Base-by-base conservation (phyloP, 2,888 invertebrate genomes). In the Pheosia tremula region DNA sequence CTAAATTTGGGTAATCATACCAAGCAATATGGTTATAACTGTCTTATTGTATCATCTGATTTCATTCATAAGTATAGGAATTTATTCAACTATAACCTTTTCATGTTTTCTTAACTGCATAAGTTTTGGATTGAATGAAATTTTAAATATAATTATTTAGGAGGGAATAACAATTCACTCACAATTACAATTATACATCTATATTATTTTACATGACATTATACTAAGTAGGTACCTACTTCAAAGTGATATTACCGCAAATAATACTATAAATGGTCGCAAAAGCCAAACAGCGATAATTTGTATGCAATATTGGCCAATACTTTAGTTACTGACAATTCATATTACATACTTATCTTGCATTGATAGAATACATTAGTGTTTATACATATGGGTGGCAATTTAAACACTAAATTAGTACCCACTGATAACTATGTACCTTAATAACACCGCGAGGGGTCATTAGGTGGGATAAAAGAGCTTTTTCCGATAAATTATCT, bases 401-500 rank as follows among this genome's bases (percentile, higher is more conserved):
- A 78, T 79, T 63, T 79, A 69, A 66, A 76, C 59, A 66, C 59
- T 74, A 76, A 71, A 72, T 62, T 69, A 64, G 63, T 79, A 79
- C 74, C 63, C 63, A 77, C 74, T 69, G 69, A 76, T 77, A 71
- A 80, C 69, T 78, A 77, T 83, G 71, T 92, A 92, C 92, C 92
- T 93, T 86, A 74, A 72, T 77, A 85, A 82, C 81, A 88, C 84
- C 80, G 85, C 82, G 84, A 88, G 83, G 83, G 88, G 82, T 89
- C 92, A 92, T 92, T 88, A 90, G 89, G 85, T 84, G 88, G 84
- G 86, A 82, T 89, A 89, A 84, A 86, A 83, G 75, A 72, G 79
- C 83, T 83, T 83, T 84, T 80, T 85, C 81, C 75, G 80, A 80
- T 85, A 90, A 80, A 87, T 82, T 87, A 83, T 87, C 90, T 90